phyloP scores from a whole-genome alignment of 2,113 vertebrate species.

The Dolichotis patagonum region DNA sequence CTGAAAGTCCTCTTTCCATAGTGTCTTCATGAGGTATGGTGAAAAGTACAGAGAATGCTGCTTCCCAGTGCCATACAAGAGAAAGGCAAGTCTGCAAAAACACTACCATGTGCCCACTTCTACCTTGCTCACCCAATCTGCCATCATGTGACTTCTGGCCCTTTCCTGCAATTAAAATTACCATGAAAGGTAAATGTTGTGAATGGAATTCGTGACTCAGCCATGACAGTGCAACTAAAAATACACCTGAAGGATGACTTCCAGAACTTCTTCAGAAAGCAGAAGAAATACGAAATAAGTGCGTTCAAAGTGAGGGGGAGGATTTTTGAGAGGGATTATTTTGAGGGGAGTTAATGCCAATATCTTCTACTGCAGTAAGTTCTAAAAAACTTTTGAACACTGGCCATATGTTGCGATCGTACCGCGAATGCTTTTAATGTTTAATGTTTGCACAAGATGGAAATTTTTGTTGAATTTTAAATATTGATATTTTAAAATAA shows the following conservation, averaged over 20 bases:
- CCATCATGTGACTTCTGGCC: neutral
- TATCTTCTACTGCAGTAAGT: neutral
- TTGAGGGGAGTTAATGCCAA: neutral
- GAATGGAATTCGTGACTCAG: no score
- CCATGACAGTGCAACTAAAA: neutral
- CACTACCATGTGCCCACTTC: neutral
- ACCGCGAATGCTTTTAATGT: neutral
- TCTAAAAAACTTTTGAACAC: neutral
- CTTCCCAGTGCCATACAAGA: neutral
- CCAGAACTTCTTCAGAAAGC: neutral
- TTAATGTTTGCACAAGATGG: neutral
- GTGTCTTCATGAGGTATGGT: neutral
- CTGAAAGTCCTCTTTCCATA: neutral
- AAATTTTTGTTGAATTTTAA: constrained; percentile 38
- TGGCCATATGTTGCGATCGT: neutral
- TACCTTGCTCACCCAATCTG: neutral
- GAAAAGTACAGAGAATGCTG: neutral
- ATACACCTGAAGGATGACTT: neutral
- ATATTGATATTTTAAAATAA: constrained; percentile 57
- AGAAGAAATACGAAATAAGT: neutral
- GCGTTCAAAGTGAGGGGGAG: neutral
- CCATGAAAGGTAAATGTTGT: no score
- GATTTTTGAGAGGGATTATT: neutral
- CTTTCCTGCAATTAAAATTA: neutral
- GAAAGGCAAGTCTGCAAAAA: neutral